Conservation (phyloP, 2,888 invertebrate genomes). For the Drosophila pseudotakahashii region DNA sequence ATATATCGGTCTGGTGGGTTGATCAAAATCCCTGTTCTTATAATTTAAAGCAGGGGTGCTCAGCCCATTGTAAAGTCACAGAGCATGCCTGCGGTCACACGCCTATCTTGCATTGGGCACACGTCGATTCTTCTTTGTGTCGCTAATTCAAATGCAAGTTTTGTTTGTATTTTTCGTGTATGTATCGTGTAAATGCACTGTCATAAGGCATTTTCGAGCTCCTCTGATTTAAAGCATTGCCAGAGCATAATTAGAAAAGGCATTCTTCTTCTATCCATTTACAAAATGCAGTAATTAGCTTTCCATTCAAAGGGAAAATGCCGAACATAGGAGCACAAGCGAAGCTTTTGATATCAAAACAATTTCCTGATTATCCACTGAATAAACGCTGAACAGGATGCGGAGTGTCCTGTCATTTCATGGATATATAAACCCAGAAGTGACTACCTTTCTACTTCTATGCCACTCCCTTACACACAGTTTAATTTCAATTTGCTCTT, state of each 20-base stretch:
- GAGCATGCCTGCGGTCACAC: too few species aligned
- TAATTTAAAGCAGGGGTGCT: too few species aligned
- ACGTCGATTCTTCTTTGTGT: too few species aligned
- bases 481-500: slow-evolving; percentile 62
- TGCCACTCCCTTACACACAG: slow-evolving; percentile 44
- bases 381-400: slow-evolving; percentile 32
- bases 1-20: background rate
- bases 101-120: too few species aligned
- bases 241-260: too few species aligned
- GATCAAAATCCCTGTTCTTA: too few species aligned
- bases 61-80: too few species aligned
- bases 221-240: background rate
- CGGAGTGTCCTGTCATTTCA: slow-evolving; percentile 56
- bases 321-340: background rate
- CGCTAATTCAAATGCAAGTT: too few species aligned
- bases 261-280: too few species aligned
- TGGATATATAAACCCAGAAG: slow-evolving; percentile 69
- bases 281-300: slow-evolving; percentile 14
- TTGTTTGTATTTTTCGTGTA: too few species aligned
- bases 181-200: too few species aligned
- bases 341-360: slow-evolving; percentile 22
- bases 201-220: too few species aligned
- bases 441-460: slow-evolving; percentile 8
- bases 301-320: background rate
- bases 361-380: slow-evolving; percentile 52